A percentile compares a stretch with the other conserved stretches of the same genome.
Evolutionary conservation across 2,113 vertebrate species (phyloP).

Genomic region (Rhagologus leucostigma): DNA sequence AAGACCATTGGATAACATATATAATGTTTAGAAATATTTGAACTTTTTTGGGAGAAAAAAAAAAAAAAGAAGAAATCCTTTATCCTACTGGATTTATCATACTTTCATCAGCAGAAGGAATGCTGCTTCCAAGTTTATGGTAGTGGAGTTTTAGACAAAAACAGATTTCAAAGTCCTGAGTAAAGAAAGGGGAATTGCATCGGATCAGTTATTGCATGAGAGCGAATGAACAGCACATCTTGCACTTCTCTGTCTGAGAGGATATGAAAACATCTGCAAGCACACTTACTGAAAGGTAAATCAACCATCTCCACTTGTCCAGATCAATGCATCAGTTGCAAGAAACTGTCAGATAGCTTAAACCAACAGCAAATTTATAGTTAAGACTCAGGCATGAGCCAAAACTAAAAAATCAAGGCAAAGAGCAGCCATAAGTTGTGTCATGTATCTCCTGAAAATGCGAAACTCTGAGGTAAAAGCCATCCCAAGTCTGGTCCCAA

Average conservation of each 20-base stretch:
- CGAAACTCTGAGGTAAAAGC: neutral
- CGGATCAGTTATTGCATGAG: constrained; percentile 23
- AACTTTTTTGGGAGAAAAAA: neutral
- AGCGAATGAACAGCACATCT: constrained; percentile 17
- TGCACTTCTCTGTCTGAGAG: neutral
- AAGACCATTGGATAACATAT: neutral
- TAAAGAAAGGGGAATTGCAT: constrained; percentile 26
- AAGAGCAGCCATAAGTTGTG: neutral
- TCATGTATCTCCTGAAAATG: neutral
- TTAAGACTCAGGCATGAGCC: neutral
- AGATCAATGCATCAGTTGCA: neutral
- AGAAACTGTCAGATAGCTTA: neutral
- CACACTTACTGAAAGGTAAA: neutral
- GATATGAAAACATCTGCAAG: neutral
- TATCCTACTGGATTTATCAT: neutral
- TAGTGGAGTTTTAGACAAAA: neutral
- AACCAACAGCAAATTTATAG: neutral
- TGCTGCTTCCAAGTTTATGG: neutral
- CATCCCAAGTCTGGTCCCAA: neutral
- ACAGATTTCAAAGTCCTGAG: neutral
- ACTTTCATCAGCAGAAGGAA: neutral
- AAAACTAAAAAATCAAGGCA: neutral
- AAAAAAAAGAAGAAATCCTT: neutral
- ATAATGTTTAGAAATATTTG: neutral
- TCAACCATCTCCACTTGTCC: neutral